Evolutionary conservation across 2,113 vertebrate species (phyloP), one percentile per base, ranked within the genome.

Genomic region (Cryptotis parvus): DNA sequence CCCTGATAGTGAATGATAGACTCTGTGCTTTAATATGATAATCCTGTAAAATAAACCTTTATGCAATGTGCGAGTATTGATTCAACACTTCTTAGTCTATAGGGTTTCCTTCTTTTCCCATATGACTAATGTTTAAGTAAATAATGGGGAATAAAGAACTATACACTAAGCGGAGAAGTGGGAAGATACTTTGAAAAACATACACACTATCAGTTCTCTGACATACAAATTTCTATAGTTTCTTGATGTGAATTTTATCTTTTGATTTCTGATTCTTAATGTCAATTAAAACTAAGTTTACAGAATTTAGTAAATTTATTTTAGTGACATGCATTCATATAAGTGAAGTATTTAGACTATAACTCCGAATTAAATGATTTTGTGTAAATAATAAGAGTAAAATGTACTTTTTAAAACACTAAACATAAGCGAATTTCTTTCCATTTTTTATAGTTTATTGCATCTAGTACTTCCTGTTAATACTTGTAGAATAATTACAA

Each of bases 181-280:
- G 3, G 4, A 24, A 55, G 33, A 85, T 18, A 63, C 31, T 81
- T 74, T 89, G 27, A 91, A 55, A 20, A 89, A 39, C 2, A 86
- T 63, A 52, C 12, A 69, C 8, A 35, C 2, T 55, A n/a, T 55
- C 27, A 91, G 26, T 79, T 58, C 35, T 89, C 41, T 70, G 52
- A 80, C 79, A 87, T 43, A 66, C 2, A 39, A 45, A 91, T 63
- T 83, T 65, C 41, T 75, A 0, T 70, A 33, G 58, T 10, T 45
- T 74, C 89, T 85, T 79, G 39, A 86, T 35, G 33, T 72, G 11
- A 74, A 3, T 24, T 75, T 92, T 92, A 29, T 66, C 1, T 77
- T 85, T 77, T 87, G 81, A 58, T 80, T 94, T 77, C 82, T 76
- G 37, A 49, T 69, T 69, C 55, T n/a, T 16, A 20, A 82, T 66